A percentile compares a stretch with the other conserved stretches of the same genome.
These are phyloP conservation scores for Heterodera schachtii DNA, from an alignment of 1,140 invertebrate species.

Conservation along the genomic window DNA sequence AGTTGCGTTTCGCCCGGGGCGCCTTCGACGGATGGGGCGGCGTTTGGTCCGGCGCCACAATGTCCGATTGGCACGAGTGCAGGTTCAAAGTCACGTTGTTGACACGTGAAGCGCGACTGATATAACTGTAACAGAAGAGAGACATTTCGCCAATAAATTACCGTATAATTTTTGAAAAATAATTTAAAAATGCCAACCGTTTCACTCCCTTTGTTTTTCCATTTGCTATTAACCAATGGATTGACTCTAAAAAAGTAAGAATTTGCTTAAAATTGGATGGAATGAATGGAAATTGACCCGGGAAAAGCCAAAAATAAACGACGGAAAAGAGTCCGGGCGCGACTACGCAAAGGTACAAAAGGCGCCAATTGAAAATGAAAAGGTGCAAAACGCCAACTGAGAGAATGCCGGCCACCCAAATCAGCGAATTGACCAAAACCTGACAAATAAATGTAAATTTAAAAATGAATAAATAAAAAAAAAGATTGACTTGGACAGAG, in stretches of 20 bases:
- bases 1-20: constrained; percentile 23
- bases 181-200: constrained; percentile 32
- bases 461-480: too few relatives aligned
- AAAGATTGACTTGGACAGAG: constrained; percentile 38
- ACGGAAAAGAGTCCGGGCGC: constrained; percentile 45
- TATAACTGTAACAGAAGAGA: constrained; percentile 31
- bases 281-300: constrained; percentile 2
- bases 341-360: constrained; percentile 40
- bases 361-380: constrained; percentile 47
- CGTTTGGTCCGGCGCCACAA: constrained; percentile 1
- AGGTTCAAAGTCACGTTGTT: constrained; percentile 43
- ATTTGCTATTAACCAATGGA: constrained; percentile 54
- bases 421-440: constrained; percentile 39
- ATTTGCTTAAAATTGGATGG: constrained; percentile 8
- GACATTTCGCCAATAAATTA: constrained; percentile 12
- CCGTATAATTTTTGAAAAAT: too few relatives aligned
- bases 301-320: constrained; percentile 48
- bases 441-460: too few relatives aligned
- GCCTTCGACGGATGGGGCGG: too few relatives aligned
- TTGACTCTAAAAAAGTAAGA: constrained; percentile 45
- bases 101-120: constrained; percentile 25
- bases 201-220: constrained; percentile 41
- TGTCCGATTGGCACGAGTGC: constrained; percentile 38
- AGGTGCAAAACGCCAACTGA: constrained; percentile 51
- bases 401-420: constrained; percentile 52